Evolutionary conservation across 1,140 invertebrate species (phyloP).

Genomic region (Liolophura sinensis): DNA sequence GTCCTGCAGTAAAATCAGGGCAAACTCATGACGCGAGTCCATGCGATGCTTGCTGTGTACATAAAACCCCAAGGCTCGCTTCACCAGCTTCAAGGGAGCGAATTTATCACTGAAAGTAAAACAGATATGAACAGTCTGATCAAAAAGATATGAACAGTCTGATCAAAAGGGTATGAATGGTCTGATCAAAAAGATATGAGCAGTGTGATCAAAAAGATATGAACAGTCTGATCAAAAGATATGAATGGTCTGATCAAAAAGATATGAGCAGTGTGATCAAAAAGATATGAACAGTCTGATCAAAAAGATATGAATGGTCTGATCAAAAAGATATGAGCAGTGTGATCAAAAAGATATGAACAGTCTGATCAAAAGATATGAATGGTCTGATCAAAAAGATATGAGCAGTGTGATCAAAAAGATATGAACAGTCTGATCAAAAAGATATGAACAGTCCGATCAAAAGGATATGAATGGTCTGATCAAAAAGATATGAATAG

Average conservation of each 20-base stretch:
- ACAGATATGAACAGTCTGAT: slow-evolving; percentile 5
- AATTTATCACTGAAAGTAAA: slow-evolving; percentile 58
- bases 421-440: background rate
- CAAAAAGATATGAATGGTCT: too few relatives aligned
- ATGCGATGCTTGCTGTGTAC: slow-evolving; percentile 68
- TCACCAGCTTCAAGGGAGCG: slow-evolving; percentile 67
- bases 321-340: background rate
- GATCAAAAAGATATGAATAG: background rate
- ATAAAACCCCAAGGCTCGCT: slow-evolving; percentile 69
- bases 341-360: background rate
- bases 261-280: too few relatives aligned
- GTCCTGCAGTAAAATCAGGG: slow-evolving; percentile 66
- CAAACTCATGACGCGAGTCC: slow-evolving; percentile 70
- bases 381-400: background rate
- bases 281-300: background rate
- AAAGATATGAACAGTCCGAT: too few relatives aligned
- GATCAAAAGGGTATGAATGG: background rate
- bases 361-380: background rate
- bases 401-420: too few relatives aligned
- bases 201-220: background rate
- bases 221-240: too few relatives aligned
- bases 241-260: background rate
- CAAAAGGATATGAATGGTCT: background rate
- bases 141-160: background rate
- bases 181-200: background rate